Percentiles rank a stretch among this genome's conserved stretches.
Conservation (phyloP, 2,888 invertebrate species). For the Nycteola revayana region DNA sequence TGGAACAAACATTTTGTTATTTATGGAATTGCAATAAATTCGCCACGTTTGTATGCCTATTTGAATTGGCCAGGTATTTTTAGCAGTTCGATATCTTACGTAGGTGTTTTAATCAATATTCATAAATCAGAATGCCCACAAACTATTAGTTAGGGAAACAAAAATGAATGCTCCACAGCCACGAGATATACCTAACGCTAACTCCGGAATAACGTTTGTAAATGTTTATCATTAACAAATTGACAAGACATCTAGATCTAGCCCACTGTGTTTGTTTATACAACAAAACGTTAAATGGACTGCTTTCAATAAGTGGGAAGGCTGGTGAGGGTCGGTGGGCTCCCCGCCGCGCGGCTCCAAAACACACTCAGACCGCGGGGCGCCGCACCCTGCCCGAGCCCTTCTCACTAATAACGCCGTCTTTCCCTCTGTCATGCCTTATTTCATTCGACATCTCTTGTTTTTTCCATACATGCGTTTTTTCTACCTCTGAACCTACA, state of each 20-base stretch:
- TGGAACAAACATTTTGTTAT: no score
- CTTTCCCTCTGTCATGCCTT: conserved; percentile 76
- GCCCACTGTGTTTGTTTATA: conserved; percentile 64
- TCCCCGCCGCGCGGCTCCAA: conserved; percentile 55
- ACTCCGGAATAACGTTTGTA: no score
- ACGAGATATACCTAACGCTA: no score
- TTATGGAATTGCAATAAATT: no score
- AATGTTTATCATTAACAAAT: conserved; percentile 62
- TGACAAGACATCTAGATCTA: conserved; percentile 47
- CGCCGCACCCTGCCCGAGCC: conserved; percentile 64
- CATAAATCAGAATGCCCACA: no score
- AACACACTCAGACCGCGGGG: conserved; percentile 81
- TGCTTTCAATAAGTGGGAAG: conserved; percentile 72
- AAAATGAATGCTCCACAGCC: no score
- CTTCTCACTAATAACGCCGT: conserved; percentile 73
- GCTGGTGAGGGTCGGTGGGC: conserved; percentile 30
- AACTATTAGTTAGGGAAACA: no score
- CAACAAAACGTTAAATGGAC: conserved; percentile 72
- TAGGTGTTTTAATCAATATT: no score
- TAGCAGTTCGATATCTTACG: no score
- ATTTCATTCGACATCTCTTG: conserved; percentile 70
- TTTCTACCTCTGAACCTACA: conserved; percentile 56
- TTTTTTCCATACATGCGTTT: conserved; percentile 69
- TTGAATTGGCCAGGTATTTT: no score
- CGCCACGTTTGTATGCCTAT: no score